These are phyloP conservation scores for Falco biarmicus DNA, from an alignment of 2,797 vertebrate genomes.

Conservation along the genomic window DNA sequence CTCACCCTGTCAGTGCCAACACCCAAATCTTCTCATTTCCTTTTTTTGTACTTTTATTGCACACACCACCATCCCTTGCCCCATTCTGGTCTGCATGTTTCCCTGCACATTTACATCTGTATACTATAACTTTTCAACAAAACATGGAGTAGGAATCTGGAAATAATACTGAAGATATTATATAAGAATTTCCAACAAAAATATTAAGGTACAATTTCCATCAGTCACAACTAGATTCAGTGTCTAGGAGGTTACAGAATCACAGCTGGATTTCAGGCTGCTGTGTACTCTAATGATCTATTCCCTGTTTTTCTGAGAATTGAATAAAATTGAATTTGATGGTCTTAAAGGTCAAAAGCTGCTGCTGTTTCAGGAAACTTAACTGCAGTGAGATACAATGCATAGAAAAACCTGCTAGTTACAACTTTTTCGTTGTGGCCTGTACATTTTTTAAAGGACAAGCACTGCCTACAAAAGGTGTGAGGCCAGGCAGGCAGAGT, in stretches of 20 bases:
- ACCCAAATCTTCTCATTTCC: not conserved
- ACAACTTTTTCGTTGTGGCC: not conserved
- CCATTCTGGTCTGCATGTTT: not conserved
- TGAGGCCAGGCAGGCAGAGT: not conserved
- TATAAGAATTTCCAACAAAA: not conserved
- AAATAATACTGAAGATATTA: not conserved
- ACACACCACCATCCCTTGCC: not conserved
- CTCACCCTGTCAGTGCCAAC: not conserved
- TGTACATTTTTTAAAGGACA: not conserved
- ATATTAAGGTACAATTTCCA: not conserved
- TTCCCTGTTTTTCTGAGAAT: slow-evolving; percentile 20
- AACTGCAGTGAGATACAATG: not conserved
- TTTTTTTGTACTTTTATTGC: not conserved
- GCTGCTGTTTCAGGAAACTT: not conserved
- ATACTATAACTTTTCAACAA: not conserved
- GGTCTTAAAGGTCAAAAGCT: slow-evolving; percentile 21
- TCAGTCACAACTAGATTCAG: not conserved
- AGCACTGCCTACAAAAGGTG: not conserved
- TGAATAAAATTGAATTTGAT: not conserved
- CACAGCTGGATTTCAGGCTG: slow-evolving; percentile 26
- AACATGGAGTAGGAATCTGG: not conserved
- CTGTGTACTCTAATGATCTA: slow-evolving; percentile 11
- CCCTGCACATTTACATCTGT: not conserved
- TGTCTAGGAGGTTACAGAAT: not conserved
- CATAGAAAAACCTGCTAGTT: not conserved